Conservation (phyloP, 1,140 invertebrate genomes). For the Neoseiulus cucumeris region DNA sequence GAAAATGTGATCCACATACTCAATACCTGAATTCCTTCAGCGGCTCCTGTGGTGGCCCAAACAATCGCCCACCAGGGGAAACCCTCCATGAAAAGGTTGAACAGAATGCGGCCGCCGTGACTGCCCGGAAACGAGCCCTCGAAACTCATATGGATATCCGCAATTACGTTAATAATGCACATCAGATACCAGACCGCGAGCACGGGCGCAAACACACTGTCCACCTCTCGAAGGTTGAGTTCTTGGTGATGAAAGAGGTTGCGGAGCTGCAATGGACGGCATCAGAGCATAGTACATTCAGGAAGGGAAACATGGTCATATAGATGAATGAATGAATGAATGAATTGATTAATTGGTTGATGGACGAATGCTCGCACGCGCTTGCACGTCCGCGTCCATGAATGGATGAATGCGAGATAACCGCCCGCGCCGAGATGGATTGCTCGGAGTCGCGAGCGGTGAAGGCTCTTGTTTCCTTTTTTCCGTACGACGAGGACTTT, state of each 20-base stretch:
- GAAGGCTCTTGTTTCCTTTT: background rate
- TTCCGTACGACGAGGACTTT: background rate
- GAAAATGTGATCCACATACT: background rate
- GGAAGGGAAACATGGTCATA: too few relatives aligned
- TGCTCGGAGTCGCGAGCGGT: too few relatives aligned
- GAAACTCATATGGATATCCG: background rate
- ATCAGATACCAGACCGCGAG: background rate
- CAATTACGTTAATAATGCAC: conserved; percentile 1
- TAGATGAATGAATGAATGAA: too few relatives aligned
- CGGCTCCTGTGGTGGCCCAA: background rate
- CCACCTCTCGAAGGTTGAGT: background rate
- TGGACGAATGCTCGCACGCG: too few relatives aligned
- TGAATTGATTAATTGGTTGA: too few relatives aligned
- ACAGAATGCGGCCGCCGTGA: background rate
- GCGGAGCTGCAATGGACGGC: background rate
- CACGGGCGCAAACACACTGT: background rate
- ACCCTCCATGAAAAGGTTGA: conserved; percentile 6
- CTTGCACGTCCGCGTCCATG: too few relatives aligned
- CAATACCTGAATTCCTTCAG: background rate
- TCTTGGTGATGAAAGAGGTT: conserved; percentile 8
- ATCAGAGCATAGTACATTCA: too few relatives aligned
- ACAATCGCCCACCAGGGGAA: conserved; percentile 3
- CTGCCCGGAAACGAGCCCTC: background rate
- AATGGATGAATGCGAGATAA: too few relatives aligned
- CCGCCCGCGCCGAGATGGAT: too few relatives aligned